Evolutionary conservation across 2,888 invertebrate genomes (phyloP).

Genomic region (Opisthograptis luteolata): DNA sequence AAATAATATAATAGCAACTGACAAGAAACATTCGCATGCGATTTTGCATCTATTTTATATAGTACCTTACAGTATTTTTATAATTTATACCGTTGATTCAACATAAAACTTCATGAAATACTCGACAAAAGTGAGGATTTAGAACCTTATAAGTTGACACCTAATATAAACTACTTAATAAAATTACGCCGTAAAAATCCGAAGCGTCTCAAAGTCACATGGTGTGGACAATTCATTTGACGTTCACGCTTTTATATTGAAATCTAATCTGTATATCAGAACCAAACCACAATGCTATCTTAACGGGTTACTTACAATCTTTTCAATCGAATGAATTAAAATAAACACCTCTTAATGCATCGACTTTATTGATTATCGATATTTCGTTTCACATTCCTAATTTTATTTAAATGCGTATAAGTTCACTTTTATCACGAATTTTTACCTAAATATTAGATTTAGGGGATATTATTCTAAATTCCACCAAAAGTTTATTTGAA

Average conservation of each 20-base stretch:
- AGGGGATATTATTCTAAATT: slow-evolving; percentile 7
- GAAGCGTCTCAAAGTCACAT: slow-evolving; percentile 39
- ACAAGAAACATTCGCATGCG: no score
- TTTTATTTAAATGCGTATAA: slow-evolving; percentile 13
- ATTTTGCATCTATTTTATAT: no score
- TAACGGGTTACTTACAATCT: slow-evolving; percentile 43
- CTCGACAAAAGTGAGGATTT: neutral
- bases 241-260: slow-evolving; percentile 44
- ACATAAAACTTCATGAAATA: neutral
- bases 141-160: slow-evolving; percentile 6
- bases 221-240: slow-evolving; percentile 45
- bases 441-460: slow-evolving; percentile 1
- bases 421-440: slow-evolving; percentile 5
- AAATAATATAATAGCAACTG: no score
- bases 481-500: slow-evolving; percentile 1
- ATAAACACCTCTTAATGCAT: slow-evolving; percentile 41
- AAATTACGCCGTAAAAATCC: slow-evolving; percentile 48
- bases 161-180: slow-evolving; percentile 45
- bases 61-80: no score
- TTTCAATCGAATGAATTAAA: slow-evolving; percentile 45
- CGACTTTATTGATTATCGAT: slow-evolving; percentile 37
- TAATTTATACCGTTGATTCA: neutral
- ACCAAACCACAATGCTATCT: slow-evolving; percentile 41
- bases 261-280: slow-evolving; percentile 47
- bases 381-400: slow-evolving; percentile 29